Conservation (phyloP, 2,888 invertebrate species). For the Oligia strigilis region DNA sequence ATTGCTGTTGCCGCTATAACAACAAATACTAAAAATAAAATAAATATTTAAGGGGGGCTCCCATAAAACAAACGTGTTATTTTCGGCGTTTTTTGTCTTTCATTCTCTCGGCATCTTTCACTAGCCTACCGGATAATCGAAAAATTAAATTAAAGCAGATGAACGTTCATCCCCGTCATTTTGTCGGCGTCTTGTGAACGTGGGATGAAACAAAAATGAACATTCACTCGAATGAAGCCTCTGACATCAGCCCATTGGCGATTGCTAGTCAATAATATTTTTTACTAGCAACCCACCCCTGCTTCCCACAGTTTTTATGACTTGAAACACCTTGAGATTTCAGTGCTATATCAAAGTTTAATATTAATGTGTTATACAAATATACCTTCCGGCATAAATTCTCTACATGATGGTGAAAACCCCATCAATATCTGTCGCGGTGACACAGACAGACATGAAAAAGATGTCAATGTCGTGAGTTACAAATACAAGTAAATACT, state of each 20-base stretch:
- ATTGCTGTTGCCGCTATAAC: too few species aligned
- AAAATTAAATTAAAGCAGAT: neutral
- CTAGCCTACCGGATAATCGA: neutral
- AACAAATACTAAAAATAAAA: too few species aligned
- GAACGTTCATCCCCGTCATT: neutral
- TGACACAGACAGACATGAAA: neutral
- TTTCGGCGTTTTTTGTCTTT: too few species aligned
- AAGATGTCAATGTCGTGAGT: slow-evolving; percentile 37
- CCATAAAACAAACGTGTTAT: too few species aligned
- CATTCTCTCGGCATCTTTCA: too few species aligned
- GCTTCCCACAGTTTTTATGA: too few species aligned
- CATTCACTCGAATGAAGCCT: neutral
- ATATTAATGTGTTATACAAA: too few species aligned
- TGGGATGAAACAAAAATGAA: neutral
- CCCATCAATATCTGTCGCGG: neutral
- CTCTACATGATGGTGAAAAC: neutral
- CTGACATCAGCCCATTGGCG: neutral
- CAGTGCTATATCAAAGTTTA: too few species aligned
- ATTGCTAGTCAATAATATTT: slow-evolving; percentile 11
- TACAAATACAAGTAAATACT: slow-evolving; percentile 18
- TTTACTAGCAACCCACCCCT: neutral
- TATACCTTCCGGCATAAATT: too few species aligned
- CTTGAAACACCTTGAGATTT: too few species aligned
- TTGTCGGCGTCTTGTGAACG: neutral
- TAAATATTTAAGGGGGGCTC: too few species aligned